These are phyloP conservation scores for Rhagium mordax DNA, from an alignment of 2,888 invertebrate genomes.

Conservation along the genomic window DNA sequence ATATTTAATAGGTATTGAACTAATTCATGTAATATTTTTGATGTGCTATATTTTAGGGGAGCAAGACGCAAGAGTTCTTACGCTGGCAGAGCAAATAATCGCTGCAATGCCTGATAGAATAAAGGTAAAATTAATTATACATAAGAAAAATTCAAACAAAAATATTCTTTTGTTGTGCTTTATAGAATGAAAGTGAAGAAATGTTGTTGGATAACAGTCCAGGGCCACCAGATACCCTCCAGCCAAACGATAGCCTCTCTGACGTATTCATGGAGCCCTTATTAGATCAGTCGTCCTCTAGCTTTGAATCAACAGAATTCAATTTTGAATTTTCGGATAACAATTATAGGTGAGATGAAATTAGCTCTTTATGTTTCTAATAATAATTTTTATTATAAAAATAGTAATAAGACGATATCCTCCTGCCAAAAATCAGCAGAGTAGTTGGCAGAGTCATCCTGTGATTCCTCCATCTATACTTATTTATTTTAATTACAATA, in stretches of 20 bases:
- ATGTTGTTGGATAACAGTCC: constrained; percentile 76
- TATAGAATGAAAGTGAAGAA: constrained; percentile 84
- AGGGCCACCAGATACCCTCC: constrained; percentile 71
- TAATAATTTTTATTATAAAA: no score
- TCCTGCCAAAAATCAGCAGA: no score
- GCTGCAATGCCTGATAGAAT: constrained; percentile 98
- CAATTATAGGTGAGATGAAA: constrained; percentile 79
- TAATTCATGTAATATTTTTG: not conserved
- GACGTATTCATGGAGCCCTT: constrained; percentile 86
- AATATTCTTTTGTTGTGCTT: constrained; percentile 21
- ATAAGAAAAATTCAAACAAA: not conserved
- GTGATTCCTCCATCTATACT: no score
- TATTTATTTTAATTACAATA: no score
- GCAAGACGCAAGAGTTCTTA: constrained; percentile 92
- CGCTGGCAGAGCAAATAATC: constrained; percentile 97
- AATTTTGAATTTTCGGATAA: constrained; percentile 89
- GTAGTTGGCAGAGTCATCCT: no score
- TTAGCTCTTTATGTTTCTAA: no score
- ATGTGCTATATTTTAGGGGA: constrained; percentile 78
- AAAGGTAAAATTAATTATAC: constrained; percentile 77
- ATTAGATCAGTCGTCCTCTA: constrained; percentile 78
- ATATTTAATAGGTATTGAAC: not conserved
- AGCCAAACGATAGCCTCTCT: constrained; percentile 68
- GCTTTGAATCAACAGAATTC: constrained; percentile 79
- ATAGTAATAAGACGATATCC: no score